Evolutionary conservation across 2,113 vertebrate species (phyloP).

Genomic region (Colaptes auratus): DNA sequence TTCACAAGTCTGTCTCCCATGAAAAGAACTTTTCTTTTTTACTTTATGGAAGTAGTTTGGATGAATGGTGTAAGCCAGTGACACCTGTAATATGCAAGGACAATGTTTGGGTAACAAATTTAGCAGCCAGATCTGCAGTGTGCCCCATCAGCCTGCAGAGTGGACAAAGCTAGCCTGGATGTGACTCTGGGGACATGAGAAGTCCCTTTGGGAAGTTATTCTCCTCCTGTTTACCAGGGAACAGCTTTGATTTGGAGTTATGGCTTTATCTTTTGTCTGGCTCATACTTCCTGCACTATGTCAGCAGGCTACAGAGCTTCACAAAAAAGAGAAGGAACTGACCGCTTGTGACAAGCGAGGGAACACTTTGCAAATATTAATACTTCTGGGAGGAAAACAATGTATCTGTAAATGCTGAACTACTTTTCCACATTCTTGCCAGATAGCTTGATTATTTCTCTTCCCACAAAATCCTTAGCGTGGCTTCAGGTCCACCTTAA

Average conservation of each 20-base stretch:
- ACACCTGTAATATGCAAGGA: not conserved
- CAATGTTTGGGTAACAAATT: not conserved
- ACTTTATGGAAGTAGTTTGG: no score
- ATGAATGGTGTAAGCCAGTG: no score
- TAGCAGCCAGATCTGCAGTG: not conserved
- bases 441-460: not conserved
- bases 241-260: not conserved
- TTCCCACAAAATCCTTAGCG: not conserved
- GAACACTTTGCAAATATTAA: not conserved
- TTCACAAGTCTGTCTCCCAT: no score
- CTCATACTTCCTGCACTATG: not conserved
- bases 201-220: not conserved
- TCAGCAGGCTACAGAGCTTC: not conserved
- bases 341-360: not conserved
- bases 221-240: not conserved
- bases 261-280: not conserved
- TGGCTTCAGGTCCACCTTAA: not conserved
- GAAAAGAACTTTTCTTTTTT: no score
- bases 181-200: no score
- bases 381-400: not conserved
- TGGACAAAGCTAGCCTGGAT: not conserved
- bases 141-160: not conserved
- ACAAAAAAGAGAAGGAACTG: not conserved
- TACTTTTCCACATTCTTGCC: not conserved
- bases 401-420: not conserved